A percentile compares a stretch with the other conserved stretches of the same genome.
phyloP scores from a whole-genome alignment of 2,888 invertebrate species.

The Minunthozetes semirufus region DNA sequence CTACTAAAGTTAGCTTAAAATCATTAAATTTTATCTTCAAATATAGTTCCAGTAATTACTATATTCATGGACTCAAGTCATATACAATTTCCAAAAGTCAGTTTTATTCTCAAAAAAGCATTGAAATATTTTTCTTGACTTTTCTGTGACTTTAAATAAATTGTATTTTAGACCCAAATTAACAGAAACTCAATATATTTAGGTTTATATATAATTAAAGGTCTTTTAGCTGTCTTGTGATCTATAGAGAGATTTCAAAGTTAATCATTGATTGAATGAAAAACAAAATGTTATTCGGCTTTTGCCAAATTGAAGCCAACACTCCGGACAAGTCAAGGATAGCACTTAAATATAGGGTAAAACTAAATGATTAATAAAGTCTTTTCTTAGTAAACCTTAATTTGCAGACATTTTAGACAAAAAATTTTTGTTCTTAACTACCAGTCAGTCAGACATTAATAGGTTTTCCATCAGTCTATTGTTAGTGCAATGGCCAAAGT shows the following conservation, averaged over 20 bases:
- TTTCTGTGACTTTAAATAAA: not conserved
- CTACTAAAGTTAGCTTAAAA: not conserved
- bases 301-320: not conserved
- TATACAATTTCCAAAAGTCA: too few relatives aligned
- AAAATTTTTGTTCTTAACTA: constrained; percentile 9
- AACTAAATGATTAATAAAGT: constrained; percentile 23
- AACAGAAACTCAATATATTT: too few relatives aligned
- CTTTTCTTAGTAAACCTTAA: constrained; percentile 1
- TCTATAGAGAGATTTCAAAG: too few relatives aligned
- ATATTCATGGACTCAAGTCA: not conserved
- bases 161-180: not conserved
- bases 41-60: not conserved
- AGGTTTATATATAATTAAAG: too few relatives aligned
- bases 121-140: not conserved
- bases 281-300: not conserved
- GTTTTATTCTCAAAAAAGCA: too few relatives aligned
- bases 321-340: not conserved
- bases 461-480: constrained; percentile 5
- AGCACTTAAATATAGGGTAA: constrained; percentile 26
- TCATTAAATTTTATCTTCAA: not conserved
- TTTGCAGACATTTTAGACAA: not conserved
- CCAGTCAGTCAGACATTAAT: not conserved
- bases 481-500: constrained; percentile 3
- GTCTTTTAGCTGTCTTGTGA: too few relatives aligned
- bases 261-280: too few relatives aligned